A percentile compares a stretch with the other conserved stretches of the same genome.
These are phyloP conservation scores for Eubucco bourcierii DNA, from an alignment of 2,113 vertebrate genomes.

Conservation along the genomic window DNA sequence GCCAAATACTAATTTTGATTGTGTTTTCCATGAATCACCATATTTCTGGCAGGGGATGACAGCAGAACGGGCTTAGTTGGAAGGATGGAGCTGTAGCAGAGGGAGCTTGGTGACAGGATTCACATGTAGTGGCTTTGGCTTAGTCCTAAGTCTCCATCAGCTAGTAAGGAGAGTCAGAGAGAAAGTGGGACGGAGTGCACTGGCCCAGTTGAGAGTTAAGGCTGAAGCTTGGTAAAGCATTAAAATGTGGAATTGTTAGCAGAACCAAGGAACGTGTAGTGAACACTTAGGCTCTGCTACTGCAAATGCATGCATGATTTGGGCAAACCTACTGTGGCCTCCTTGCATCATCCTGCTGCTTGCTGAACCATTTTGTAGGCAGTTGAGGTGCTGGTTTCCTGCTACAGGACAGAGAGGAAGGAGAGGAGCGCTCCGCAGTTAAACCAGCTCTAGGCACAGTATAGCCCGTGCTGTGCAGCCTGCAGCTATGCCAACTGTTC, in stretches of 20 bases:
- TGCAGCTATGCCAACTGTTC: neutral
- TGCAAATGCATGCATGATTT: neutral
- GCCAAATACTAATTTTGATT: neutral
- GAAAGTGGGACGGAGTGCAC: neutral
- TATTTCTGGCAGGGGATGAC: neutral
- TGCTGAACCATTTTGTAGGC: neutral
- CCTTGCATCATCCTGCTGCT: neutral
- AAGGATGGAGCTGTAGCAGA: neutral
- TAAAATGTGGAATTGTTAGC: neutral
- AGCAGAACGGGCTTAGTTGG: neutral
- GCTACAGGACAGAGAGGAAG: neutral
- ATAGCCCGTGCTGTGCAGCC: neutral
- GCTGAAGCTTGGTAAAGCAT: neutral
- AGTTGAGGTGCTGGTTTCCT: neutral
- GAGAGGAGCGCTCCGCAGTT: neutral
- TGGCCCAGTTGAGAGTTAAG: neutral
- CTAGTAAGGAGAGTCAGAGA: neutral
- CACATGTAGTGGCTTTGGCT: neutral
- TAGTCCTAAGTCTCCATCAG: neutral
- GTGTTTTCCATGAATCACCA: neutral
- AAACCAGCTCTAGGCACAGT: neutral
- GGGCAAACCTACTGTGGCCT: neutral
- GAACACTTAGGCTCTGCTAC: neutral
- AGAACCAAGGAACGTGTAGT: neutral
- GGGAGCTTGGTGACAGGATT: neutral